phyloP scores from a whole-genome alignment of 1,140 invertebrate genomes.

The Drosophila tsacasi region DNA sequence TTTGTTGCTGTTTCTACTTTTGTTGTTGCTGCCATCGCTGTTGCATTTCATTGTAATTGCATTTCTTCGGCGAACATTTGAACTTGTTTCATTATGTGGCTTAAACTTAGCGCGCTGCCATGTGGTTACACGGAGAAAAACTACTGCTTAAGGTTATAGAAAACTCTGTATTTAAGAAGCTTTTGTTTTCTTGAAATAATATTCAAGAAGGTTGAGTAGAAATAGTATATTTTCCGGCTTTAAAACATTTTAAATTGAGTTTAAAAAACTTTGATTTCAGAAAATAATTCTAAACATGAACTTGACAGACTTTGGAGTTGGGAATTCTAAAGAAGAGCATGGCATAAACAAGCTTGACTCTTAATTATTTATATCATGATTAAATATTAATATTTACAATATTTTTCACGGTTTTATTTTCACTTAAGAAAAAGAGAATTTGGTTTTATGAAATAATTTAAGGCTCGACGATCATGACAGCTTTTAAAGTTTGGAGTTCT shows the following conservation, averaged over 20 bases:
- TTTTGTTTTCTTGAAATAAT: not conserved
- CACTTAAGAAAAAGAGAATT: not conserved
- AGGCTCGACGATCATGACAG: not conserved
- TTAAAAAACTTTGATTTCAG: not conserved
- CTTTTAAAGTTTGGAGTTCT: not conserved
- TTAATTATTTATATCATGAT: not conserved
- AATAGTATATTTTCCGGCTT: no score
- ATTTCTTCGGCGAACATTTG: constrained; percentile 80
- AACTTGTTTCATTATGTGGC: constrained; percentile 77
- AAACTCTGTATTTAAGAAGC: not conserved
- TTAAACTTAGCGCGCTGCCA: constrained; percentile 54
- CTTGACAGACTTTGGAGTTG: not conserved
- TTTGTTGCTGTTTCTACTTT: constrained; percentile 13
- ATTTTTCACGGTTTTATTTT: not conserved
- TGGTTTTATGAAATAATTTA: not conserved
- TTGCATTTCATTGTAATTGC: constrained; percentile 74
- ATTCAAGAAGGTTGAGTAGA: not conserved
- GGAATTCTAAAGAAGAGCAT: not conserved
- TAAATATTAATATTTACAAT: not conserved
- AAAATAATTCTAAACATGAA: not conserved
- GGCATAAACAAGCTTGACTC: not conserved
- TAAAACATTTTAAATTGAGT: not conserved
- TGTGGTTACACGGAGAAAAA: constrained; percentile 22
- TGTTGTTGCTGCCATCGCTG: constrained; percentile 34
- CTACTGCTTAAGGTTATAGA: not conserved